phyloP scores from a whole-genome alignment of 1,140 invertebrate species.

The Zaprionus ornatus region DNA sequence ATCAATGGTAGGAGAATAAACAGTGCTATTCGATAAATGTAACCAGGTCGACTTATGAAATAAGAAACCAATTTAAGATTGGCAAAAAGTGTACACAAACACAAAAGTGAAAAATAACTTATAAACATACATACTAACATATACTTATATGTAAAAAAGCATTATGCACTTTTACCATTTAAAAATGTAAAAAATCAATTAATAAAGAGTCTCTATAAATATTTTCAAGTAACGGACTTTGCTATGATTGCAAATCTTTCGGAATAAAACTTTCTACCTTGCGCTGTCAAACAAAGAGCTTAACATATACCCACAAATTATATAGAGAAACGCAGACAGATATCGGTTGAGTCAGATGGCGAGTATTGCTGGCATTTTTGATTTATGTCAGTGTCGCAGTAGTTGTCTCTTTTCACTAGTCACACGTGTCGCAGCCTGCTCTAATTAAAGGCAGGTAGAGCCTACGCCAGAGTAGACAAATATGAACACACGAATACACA shows the following conservation, averaged over 20 bases:
- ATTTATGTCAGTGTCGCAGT: conserved; percentile 43
- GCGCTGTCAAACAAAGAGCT: conserved; percentile 16
- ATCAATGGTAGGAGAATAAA: background rate
- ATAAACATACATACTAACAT: no score
- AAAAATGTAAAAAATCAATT: background rate
- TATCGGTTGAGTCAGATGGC: conserved; percentile 16
- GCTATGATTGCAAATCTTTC: background rate
- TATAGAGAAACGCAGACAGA: background rate
- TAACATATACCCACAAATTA: conserved; percentile 6
- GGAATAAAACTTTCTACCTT: background rate
- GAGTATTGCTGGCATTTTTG: conserved; percentile 27
- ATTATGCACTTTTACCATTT: no score
- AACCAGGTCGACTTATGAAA: no score
- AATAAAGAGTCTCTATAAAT: background rate
- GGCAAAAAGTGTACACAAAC: no score
- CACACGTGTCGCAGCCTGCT: conserved; percentile 59
- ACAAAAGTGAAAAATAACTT: no score
- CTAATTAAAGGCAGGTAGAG: conserved; percentile 58
- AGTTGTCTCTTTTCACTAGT: background rate
- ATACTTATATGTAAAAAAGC: no score
- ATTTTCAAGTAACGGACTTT: background rate
- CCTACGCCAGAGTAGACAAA: background rate
- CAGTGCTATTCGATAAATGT: background rate
- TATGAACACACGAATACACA: conserved; percentile 2
- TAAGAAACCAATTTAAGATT: no score